Conservation (phyloP, 2,113 vertebrate species). For the Spheniscus mendiculus region DNA sequence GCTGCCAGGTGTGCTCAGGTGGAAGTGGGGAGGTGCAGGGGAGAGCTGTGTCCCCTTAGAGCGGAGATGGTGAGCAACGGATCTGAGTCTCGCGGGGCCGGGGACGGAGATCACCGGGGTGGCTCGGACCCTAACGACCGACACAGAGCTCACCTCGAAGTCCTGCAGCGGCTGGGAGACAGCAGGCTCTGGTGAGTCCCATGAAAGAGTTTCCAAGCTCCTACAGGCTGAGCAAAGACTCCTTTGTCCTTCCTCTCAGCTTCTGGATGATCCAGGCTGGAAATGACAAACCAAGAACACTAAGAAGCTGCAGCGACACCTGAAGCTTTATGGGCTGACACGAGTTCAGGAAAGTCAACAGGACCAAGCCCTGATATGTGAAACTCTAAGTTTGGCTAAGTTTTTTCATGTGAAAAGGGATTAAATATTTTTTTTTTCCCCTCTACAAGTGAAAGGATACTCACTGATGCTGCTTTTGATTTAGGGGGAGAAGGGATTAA, state of each 20-base stretch:
- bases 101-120: accelerated
- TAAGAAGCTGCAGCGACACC: neutral
- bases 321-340: neutral
- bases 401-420: neutral
- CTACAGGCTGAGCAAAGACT: neutral
- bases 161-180: neutral
- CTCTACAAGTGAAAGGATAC: neutral
- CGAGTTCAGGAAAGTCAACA: neutral
- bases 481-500: neutral
- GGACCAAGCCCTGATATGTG: accelerated
- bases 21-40: neutral
- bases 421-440: neutral
- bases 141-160: neutral
- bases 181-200: neutral
- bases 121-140: neutral
- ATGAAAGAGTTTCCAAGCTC: neutral
- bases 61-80: accelerated
- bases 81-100: neutral
- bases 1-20: neutral
- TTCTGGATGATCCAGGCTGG: neutral
- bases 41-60: neutral
- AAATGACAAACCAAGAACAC: neutral
- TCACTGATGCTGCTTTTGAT: neutral
- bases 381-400: neutral
- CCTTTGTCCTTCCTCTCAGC: neutral